Evolutionary conservation across 2,113 vertebrate genomes (phyloP).

Genomic region (Strix aluco): DNA sequence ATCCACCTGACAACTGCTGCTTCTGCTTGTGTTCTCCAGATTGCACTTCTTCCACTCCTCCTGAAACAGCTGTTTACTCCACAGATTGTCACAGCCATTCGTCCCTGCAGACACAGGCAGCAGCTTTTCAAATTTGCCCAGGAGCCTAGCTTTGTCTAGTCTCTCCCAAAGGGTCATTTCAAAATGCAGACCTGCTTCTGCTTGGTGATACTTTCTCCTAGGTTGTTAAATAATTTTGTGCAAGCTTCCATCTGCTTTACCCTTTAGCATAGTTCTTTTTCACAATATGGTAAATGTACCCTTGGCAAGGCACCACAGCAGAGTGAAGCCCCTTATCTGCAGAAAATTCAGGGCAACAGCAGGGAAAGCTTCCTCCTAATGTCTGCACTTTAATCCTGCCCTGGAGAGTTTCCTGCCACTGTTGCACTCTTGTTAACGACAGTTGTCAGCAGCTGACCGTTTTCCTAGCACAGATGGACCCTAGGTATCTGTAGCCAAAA

Average conservation of each 20-base stretch:
- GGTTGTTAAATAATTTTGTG: neutral
- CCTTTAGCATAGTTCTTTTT: neutral
- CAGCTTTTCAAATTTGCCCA: neutral
- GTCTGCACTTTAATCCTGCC: neutral
- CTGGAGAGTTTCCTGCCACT: neutral
- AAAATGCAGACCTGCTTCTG: neutral
- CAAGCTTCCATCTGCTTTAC: neutral
- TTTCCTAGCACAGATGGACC: slow-evolving; percentile 40
- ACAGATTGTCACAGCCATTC: neutral
- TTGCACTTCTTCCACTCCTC: neutral
- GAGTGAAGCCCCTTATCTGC: neutral
- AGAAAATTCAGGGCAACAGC: neutral
- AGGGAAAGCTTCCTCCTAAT: neutral
- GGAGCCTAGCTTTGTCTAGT: neutral
- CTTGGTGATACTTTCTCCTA: neutral
- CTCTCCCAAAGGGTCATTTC: neutral
- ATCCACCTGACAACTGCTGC: neutral
- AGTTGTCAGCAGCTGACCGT: slow-evolving; percentile 7
- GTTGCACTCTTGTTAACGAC: neutral
- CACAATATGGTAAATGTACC: neutral
- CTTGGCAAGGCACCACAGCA: neutral
- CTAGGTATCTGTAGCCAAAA: neutral
- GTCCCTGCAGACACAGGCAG: neutral
- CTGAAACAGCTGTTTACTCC: neutral
- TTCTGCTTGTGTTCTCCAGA: neutral